Evolutionary conservation across 2,797 vertebrate genomes (phyloP), one percentile per base, ranked within the genome.

Genomic region (Centroberyx gerrardi): DNA sequence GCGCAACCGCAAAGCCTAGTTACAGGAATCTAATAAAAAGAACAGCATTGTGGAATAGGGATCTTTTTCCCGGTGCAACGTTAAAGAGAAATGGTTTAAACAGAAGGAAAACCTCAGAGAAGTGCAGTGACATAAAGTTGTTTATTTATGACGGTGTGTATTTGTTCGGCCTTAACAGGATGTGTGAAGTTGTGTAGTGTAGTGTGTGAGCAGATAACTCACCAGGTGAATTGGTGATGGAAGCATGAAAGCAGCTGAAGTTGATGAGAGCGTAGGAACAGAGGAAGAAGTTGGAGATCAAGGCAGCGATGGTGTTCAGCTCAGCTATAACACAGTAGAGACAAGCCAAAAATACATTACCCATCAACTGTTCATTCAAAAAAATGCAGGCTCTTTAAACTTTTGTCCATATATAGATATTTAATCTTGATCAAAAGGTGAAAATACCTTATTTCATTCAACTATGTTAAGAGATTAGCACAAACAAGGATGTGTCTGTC

Each of bases 211-310:
- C 12, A 3, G 14, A 4, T 14, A 17, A 49, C 83, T 88, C 65
- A 95, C 95, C 96, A 6, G 95, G 95, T 0, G 92, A 95, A 82
- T 94, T 95, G 17, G 93, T 95, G 79, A 95, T 88, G 3, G 94
- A 95, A 2, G 95, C 92, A 3, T 96, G 94, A 79, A 96, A 96
- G 75, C 94, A 96, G 74, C 94, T 94, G 75, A 96, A 96, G 90
- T 96, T 96, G 83, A 95, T 94, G 40, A 96, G 93, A 31, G 92
- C 81, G 13, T 95, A 96, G 9, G 94, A 95, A 52, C 94, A 96
- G 36, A 96, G 88, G 87, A 95, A 96, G 84, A 96, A 96, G 82
- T 95, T 96, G 60, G 94, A 95, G 78, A 95, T 95, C 72, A 95
- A 84, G 27, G 90, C 81, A 4, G 94, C 94, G 8, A 95, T 94